Base-by-base conservation (phyloP, 2,888 invertebrate species). In the Heliconius charithonia region DNA sequence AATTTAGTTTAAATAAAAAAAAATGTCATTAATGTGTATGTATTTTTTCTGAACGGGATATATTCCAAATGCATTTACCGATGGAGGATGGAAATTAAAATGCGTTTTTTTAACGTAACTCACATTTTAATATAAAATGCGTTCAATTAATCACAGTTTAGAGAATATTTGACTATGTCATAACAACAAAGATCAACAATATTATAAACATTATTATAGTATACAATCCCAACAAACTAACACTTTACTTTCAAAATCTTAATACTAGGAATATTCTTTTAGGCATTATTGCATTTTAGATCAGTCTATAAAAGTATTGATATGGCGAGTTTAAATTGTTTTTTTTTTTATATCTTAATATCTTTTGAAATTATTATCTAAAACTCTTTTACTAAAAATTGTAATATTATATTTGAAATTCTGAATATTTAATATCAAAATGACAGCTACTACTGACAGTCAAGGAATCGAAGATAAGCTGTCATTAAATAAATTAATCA, bases 41-140 rank as follows among this genome's bases (percentile, higher is more conserved):
- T 37, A 59, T 79, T 74, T 27, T n/a, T 77, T 69, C n/a, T 77
- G 73, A 73, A 75, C 76, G 79, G 78, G 76, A 79, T 67, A 63
- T 74, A 63, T 70, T 56, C 7, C 59, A 74, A 70, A 77, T 76
- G 74, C 75, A 71, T 78, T 75, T 65, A 13, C 51, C 63, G 77
- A 72, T 73, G 76, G 62, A 84, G 86, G 87, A 80, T 85, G 80
- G 77, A 86, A 93, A 92, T 89, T 86, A 93, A 93, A 92, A 89
- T 87, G 87, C 90, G 85, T 82, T 83, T 85, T 85, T 85, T 83
- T 85, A 83, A 84, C 78, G 84, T 85, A 83, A 84, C 78, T 85
- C 92, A 94, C 93, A 94, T 94, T 94, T 94, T 94, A 94, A 94
- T 94, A 92, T 92, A 93, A 94, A 94, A 94, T 93, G 94, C 90